Evolutionary conservation across 2,113 vertebrate genomes (phyloP).

Genomic region (Cynocephalus volans): DNA sequence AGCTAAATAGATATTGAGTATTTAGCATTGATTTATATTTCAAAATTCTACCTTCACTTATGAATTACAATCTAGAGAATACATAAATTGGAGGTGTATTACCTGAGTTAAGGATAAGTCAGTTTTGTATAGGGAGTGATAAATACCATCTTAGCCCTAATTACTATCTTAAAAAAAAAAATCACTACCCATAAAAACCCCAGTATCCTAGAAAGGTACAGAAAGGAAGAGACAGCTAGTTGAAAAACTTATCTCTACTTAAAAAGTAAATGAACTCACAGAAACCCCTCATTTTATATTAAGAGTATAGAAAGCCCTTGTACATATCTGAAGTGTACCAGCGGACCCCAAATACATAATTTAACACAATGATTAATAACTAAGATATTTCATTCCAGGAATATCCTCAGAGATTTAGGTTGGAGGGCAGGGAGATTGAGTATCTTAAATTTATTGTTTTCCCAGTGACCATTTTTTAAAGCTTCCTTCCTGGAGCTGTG

Average conservation of each 20-base stretch:
- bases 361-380: not conserved
- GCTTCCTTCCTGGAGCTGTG: conserved; percentile 46
- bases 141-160: conserved; percentile 71
- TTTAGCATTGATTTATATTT: conserved; percentile 72
- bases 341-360: conserved; percentile 37
- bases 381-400: conserved; percentile 57
- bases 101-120: conserved; percentile 73
- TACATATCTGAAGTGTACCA: conserved; percentile 62
- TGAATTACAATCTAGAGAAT: conserved; percentile 72
- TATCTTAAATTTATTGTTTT: conserved; percentile 37
- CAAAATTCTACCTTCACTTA: conserved; percentile 77
- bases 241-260: conserved; percentile 81
- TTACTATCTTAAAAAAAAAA: conserved; percentile 79
- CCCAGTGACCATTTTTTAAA: conserved; percentile 43
- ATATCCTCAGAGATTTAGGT: conserved; percentile 16
- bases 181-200: conserved; percentile 71
- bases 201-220: not conserved
- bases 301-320: conserved; percentile 71
- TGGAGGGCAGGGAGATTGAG: not conserved
- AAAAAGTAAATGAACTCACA: conserved; percentile 78
- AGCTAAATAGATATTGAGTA: conserved; percentile 76
- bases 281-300: conserved; percentile 76
- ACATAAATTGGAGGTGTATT: conserved; percentile 73
- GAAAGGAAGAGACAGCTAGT: conserved; percentile 77
- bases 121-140: conserved; percentile 25